These are phyloP conservation scores for Encarsia formosa DNA, from an alignment of 2,888 invertebrate genomes.

Conservation along the genomic window DNA sequence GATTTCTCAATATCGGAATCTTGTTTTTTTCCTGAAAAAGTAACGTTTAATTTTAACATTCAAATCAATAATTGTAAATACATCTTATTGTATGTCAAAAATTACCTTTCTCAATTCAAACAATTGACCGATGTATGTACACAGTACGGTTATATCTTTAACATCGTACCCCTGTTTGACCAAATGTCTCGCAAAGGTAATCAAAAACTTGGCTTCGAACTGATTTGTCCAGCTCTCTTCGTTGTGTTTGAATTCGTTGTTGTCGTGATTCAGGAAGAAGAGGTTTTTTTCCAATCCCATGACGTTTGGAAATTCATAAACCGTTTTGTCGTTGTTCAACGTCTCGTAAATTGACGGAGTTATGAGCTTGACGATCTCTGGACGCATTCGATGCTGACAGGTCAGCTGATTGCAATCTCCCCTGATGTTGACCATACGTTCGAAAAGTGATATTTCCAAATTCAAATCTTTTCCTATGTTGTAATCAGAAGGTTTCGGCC, in stretches of 20 bases:
- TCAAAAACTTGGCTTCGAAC: not conserved
- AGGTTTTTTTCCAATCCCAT: slow-evolving; percentile 1
- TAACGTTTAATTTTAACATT: too few relatives aligned
- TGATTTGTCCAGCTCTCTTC: not conserved
- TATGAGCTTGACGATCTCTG: slow-evolving; percentile 2
- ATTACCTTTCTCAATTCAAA: not conserved
- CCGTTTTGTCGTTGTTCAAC: not conserved
- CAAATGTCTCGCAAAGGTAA: not conserved
- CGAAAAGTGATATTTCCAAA: slow-evolving; percentile 6
- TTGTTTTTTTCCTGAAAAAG: not conserved
- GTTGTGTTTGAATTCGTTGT: not conserved
- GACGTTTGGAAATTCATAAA: not conserved
- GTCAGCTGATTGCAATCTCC: not conserved
- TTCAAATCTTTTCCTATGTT: slow-evolving; percentile 3
- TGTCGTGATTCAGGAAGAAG: not conserved
- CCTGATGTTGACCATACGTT: slow-evolving; percentile 6
- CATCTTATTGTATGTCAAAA: too few relatives aligned
- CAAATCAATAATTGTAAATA: too few relatives aligned
- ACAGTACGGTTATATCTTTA: not conserved
- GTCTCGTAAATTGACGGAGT: slow-evolving; percentile 1
- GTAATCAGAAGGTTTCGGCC: slow-evolving; percentile 2
- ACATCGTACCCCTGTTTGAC: not conserved
- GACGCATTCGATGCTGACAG: slow-evolving; percentile 2
- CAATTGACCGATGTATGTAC: not conserved
- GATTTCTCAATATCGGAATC: not conserved